phyloP scores from a whole-genome alignment of 2,113 vertebrate genomes.

The Spheniscus mendiculus region DNA sequence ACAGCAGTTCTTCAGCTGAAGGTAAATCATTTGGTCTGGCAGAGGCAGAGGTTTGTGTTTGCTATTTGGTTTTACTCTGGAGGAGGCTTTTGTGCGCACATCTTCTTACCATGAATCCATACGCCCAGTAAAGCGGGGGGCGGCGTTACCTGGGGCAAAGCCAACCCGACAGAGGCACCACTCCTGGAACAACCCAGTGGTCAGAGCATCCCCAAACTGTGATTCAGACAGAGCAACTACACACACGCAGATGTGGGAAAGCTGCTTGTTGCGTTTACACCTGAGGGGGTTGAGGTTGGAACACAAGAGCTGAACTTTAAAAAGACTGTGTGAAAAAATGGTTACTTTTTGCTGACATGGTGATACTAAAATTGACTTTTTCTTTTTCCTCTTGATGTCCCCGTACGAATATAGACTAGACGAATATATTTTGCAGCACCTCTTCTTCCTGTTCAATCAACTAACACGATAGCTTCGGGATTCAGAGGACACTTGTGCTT shows the following conservation, averaged over 20 bases:
- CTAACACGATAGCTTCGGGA: not conserved
- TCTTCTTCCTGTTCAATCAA: not conserved
- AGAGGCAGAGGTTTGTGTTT: not conserved
- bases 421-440: not conserved
- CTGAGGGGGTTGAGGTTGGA: not conserved
- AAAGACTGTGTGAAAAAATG: not conserved
- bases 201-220: not conserved
- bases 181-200: not conserved
- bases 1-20: not conserved
- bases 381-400: not conserved
- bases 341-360: not conserved
- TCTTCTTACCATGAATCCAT: too few species aligned
- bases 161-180: fast-evolving
- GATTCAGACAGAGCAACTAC: not conserved
- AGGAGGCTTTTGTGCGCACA: not conserved
- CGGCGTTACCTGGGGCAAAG: not conserved
- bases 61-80: not conserved
- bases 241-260: not conserved
- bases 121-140: not conserved
- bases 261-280: not conserved
- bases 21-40: not conserved
- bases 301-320: not conserved
- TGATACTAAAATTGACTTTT: not conserved
- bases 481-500: not conserved
- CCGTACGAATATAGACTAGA: not conserved